Conservation (phyloP, 2,797 vertebrate genomes). For the Tachyglossus aculeatus region DNA sequence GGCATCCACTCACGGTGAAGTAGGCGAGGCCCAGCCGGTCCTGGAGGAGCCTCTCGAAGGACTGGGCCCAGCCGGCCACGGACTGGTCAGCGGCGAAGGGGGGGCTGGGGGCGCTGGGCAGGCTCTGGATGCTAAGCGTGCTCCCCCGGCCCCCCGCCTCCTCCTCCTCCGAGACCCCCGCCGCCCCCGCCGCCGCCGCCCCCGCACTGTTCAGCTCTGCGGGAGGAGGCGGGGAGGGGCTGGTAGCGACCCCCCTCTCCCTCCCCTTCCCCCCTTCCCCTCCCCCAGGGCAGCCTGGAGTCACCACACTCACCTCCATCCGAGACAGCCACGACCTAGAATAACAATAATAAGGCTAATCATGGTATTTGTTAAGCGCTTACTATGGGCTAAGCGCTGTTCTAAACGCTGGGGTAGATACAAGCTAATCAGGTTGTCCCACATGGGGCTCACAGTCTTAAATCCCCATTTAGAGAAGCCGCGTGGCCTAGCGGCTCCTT, state of each 20-base stretch:
- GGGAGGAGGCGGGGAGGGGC: neutral
- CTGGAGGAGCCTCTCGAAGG: constrained; percentile 93
- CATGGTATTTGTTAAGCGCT: too few relatives aligned
- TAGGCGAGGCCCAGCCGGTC: constrained; percentile 85
- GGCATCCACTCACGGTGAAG: constrained; percentile 87
- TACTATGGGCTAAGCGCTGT: too few relatives aligned
- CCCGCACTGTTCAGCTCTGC: constrained; percentile 88
- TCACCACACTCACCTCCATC: constrained; percentile 89
- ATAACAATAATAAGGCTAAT: too few relatives aligned
- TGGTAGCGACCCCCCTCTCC: neutral
- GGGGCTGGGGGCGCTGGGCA: constrained; percentile 77
- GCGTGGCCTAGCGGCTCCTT: too few relatives aligned
- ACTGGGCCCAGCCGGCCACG: constrained; percentile 91
- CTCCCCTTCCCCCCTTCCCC: neutral
- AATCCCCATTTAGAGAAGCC: too few relatives aligned
- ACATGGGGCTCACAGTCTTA: too few relatives aligned
- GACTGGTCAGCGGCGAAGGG: constrained; percentile 71
- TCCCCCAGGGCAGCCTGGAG: neutral
- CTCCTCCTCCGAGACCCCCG: constrained; percentile 19
- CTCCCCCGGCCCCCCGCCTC: constrained; percentile 73
- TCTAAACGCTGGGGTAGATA: too few relatives aligned
- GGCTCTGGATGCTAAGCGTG: constrained; percentile 85
- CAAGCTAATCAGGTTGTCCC: too few relatives aligned
- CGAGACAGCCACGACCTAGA: constrained; percentile 92
- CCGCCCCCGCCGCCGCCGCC: constrained; percentile 40